Percentiles rank a stretch among this genome's conserved stretches.
These are phyloP conservation scores for Lithobates pipiens DNA, from an alignment of 2,797 vertebrate species.

Conservation along the genomic window DNA sequence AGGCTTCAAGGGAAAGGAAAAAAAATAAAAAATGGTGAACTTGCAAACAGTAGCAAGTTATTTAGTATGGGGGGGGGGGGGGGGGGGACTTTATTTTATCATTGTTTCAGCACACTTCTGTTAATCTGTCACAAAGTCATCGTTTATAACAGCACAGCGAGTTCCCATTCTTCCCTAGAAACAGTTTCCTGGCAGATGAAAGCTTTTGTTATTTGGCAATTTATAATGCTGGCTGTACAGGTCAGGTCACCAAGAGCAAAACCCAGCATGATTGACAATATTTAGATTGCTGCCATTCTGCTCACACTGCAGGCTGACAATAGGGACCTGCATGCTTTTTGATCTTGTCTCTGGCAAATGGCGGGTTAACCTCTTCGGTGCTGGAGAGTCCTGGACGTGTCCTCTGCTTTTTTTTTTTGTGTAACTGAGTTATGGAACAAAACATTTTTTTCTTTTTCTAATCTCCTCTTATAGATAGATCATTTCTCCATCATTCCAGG, in stretches of 20 bases:
- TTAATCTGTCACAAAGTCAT: constrained; percentile 54
- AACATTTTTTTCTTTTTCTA: background rate
- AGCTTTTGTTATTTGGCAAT: constrained; percentile 57
- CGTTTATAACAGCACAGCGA: constrained; percentile 3
- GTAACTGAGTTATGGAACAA: background rate
- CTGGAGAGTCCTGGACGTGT: background rate
- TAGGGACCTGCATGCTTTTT: constrained; percentile 22
- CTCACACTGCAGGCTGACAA: constrained; percentile 24
- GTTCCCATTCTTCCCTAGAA: constrained; percentile 29
- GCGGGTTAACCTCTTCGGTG: background rate
- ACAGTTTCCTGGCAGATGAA: constrained; percentile 42
- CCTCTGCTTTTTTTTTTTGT: background rate
- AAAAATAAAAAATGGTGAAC: constrained; percentile 26
- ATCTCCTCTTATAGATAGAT: background rate
- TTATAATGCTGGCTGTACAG: constrained; percentile 52
- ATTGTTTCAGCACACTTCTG: constrained; percentile 47
- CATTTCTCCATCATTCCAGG: background rate
- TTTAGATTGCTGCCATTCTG: constrained; percentile 56
- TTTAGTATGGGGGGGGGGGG: constrained; percentile 14
- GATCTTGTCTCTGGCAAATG: constrained; percentile 29
- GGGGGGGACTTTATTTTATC: constrained; percentile 14
- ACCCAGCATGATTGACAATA: constrained; percentile 53
- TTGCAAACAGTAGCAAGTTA: constrained; percentile 33
- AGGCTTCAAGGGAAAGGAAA: background rate
- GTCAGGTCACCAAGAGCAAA: constrained; percentile 41